Base-by-base conservation (phyloP, 2,113 vertebrate genomes). In the Loxodonta africana region DNA sequence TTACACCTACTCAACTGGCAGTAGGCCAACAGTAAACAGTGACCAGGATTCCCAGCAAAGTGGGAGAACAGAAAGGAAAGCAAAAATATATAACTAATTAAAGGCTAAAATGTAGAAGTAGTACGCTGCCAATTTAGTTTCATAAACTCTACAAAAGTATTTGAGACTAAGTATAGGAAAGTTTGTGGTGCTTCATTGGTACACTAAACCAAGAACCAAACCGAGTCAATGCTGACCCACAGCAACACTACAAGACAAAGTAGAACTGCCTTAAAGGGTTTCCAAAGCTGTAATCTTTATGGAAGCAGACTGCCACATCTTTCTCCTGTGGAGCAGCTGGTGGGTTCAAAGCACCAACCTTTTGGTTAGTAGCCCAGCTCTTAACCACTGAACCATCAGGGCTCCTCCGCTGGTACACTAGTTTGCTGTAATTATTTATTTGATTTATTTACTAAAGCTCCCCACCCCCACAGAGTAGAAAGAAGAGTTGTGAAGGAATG, bases 1-100 rank as follows among this genome's bases (percentile, higher is more conserved):
- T 88, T 46, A 0, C 3, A 51, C 15, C 20, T 41, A 57, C n/a
- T 57, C 28, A 83, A 33, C 7, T 60, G 74, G 46, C 46, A 73
- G 33, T 0, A n/a, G 60, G 26, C 37, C 53, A 57, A 60, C 2
- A 15, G 15, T 2, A 17, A 60, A 33, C 7, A 60, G 15, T 15
- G n/a, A 73, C 73, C 57, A 46, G 73, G 67, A 28, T 12, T 78
- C 26, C 67, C 30, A 67, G 69, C 62, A n/a, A 17, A 92, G 88
- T 12, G 12, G 51, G 23, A 91, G 11, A 65, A 74, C n/a, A 85
- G 18, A 46, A 94, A 60, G 33, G 67, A 95, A 57, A 51, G n/a
- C 28, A 33, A 83, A 94, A 95, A 41, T 11, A 60, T 1, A 8
- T 69, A 63, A 62, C 71, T 53, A 78, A 60, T 2, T 60, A 11